Base-by-base conservation (phyloP, 1,140 invertebrate species). In the Parasteatoda tepidariorum region DNA sequence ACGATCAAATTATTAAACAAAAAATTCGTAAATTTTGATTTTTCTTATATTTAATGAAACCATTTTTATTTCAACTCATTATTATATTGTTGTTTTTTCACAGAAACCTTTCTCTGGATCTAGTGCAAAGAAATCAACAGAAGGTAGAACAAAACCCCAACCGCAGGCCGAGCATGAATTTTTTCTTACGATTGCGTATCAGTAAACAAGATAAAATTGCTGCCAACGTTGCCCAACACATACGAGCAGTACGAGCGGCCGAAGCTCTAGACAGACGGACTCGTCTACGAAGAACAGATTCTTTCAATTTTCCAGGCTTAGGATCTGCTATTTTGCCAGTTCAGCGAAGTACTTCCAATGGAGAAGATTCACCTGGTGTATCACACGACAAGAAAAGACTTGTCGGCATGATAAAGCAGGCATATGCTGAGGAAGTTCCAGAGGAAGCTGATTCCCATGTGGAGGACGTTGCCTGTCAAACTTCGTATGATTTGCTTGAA, bases 171-270 rank as follows among this genome's bases (percentile, higher is more conserved):
- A 84, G 84, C 33, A 75, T 86, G 61, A 86, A 84, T 34, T 26
- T 87, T 22, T 86, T 87, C 57, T 68, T 84, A 22, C 67, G 86
- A n/a, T 82, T 87, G 7, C 76, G 86, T 2, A 83, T 87, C 15
- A 86, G 84, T 28, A 87, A 87, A 64, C 86, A 86, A 55, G 86
- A 86, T 54, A 86, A 85, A 70, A 86, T 87, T 15, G 86, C 85
- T 30, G 85, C 86, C 22, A 86, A 85, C 61, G 84, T 87, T 22
- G 78, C 84, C 38, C 85, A 87, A 54, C 86, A 87, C 26, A 87
- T 87, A 11, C 67, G 86, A 38, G 87, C 87, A 9, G 84, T 87
- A 3, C 41, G 87, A 4, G 86, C 85, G 0, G 87, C 87, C 2
- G 87, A 87, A 81, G 86, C 85, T 22, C 31, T 87, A 28, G 87